Evolutionary conservation across 2,797 vertebrate species (phyloP).

Genomic region (Gallirallus australis): DNA sequence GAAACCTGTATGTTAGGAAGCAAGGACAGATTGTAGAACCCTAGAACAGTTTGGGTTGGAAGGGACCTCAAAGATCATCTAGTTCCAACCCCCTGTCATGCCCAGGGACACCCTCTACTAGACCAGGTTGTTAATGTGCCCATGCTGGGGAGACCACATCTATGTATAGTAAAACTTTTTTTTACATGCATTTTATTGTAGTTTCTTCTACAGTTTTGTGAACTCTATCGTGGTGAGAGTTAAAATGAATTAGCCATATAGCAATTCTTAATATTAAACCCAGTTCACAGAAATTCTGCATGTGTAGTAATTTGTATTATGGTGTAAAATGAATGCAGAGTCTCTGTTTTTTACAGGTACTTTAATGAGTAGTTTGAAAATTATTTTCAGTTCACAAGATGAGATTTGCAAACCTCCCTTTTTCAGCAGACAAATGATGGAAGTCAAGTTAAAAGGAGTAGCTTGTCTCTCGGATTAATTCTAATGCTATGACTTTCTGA

Average conservation of each 20-base stretch:
- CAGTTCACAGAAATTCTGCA: neutral
- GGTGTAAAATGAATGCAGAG: neutral
- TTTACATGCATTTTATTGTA: neutral
- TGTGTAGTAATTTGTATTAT: neutral
- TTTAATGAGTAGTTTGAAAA: conserved; percentile 41
- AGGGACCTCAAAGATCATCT: neutral
- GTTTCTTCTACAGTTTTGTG: neutral
- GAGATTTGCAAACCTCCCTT: neutral
- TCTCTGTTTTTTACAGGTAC: neutral
- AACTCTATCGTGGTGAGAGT: neutral
- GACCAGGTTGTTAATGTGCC: neutral
- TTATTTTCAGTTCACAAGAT: conserved; percentile 12
- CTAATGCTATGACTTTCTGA: conserved; percentile 13
- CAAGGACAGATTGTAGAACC: neutral
- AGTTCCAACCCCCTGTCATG: neutral
- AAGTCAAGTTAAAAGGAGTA: conserved; percentile 38
- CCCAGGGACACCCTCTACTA: neutral
- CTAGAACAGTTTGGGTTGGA: neutral
- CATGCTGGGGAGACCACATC: neutral
- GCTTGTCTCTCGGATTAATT: conserved; percentile 30
- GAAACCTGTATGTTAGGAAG: neutral
- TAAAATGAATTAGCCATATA: neutral
- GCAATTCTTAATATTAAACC: neutral
- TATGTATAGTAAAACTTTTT: neutral
- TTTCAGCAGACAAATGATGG: neutral